phyloP scores from a whole-genome alignment of 2,797 vertebrate genomes.

The Propithecus deckenii region DNA sequence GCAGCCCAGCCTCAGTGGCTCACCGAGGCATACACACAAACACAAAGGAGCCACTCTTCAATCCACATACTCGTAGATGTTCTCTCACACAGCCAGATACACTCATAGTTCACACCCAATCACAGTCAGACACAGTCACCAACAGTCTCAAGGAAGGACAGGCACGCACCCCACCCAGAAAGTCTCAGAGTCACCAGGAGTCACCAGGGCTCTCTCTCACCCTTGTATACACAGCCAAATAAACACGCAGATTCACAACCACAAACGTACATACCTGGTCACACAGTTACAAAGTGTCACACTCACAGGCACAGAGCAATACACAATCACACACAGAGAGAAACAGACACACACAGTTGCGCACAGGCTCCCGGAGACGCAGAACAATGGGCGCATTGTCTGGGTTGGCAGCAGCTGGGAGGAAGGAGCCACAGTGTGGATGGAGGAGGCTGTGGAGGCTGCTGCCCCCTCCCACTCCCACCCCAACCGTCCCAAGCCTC shows the following conservation, averaged over 20 bases:
- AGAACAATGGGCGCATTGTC: conserved; percentile 80
- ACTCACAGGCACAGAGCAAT: conserved; percentile 52
- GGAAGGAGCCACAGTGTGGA: conserved; percentile 70
- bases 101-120: not conserved
- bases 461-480: not conserved
- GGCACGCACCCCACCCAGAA: conserved; percentile 33
- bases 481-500: not conserved
- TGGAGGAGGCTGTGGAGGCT: conserved; percentile 48
- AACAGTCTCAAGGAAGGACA: conserved; percentile 2
- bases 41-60: not conserved
- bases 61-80: not conserved
- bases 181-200: conserved; percentile 37
- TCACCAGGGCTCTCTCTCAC: conserved; percentile 10
- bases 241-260: not conserved
- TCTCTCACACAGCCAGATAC: not conserved
- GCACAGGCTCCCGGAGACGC: conserved; percentile 73
- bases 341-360: conserved; percentile 72
- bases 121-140: conserved; percentile 17
- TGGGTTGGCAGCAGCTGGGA: conserved; percentile 75
- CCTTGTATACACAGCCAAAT: not conserved
- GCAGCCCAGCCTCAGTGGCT: not conserved
- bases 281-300: conserved; percentile 43
- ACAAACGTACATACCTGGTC: conserved; percentile 46
- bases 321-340: conserved; percentile 63
- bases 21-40: not conserved